These are phyloP conservation scores for Limnephilus auricula DNA, from an alignment of 2,888 invertebrate species.

Conservation along the genomic window DNA sequence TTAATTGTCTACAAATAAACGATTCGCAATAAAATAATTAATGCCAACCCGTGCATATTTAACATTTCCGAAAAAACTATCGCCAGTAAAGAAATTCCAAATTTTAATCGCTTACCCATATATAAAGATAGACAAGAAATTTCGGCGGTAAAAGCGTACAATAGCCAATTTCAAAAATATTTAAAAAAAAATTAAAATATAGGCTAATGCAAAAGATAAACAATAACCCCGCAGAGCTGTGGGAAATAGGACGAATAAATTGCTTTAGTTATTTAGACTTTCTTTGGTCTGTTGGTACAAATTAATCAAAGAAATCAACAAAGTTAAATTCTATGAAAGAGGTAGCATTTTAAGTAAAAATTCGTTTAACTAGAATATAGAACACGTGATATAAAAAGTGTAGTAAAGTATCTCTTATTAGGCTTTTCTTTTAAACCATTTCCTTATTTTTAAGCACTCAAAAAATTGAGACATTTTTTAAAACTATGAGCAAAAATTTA, in stretches of 20 bases:
- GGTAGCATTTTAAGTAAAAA: slow-evolving; percentile 15
- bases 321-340: neutral
- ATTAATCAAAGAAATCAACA: neutral
- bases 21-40: too few relatives aligned
- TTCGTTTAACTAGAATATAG: neutral
- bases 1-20: too few relatives aligned
- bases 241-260: neutral
- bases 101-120: too few relatives aligned
- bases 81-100: too few relatives aligned
- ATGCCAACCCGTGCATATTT: too few relatives aligned
- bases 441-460: neutral
- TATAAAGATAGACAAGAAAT: too few relatives aligned
- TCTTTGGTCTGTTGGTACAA: neutral
- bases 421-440: neutral
- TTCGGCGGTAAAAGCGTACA: too few relatives aligned
- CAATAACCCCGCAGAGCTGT: neutral
- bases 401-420: neutral
- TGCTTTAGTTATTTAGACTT: neutral
- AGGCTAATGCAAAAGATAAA: too few relatives aligned
- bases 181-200: too few relatives aligned
- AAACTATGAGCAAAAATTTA: neutral
- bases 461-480: neutral
- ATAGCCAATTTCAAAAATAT: too few relatives aligned
- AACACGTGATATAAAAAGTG: neutral
- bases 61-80: too few relatives aligned